Evolutionary conservation across 2,113 vertebrate species (phyloP).

Genomic region (Hyperopisus bebe): DNA sequence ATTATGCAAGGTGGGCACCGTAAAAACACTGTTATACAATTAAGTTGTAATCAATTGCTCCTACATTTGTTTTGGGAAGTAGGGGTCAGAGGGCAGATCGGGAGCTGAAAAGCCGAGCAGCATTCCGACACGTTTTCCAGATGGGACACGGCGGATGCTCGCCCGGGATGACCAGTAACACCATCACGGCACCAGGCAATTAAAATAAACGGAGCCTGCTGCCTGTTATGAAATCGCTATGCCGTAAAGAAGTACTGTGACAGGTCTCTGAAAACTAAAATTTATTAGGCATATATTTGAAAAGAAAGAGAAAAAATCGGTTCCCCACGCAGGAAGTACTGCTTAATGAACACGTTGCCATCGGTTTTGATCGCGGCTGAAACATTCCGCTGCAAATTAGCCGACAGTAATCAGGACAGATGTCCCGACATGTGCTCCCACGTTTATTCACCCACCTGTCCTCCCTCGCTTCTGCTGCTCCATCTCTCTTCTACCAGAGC

Average conservation of each 20-base stretch:
- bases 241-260: neutral
- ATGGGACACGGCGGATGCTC: neutral
- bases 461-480: slow-evolving; percentile 50
- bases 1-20: neutral
- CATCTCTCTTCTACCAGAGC: slow-evolving; percentile 59
- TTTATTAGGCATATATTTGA: neutral
- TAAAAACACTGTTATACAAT: neutral
- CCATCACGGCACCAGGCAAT: neutral
- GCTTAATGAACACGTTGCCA: slow-evolving; percentile 40
- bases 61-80: neutral
- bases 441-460: slow-evolving; percentile 53
- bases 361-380: slow-evolving; percentile 65
- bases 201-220: neutral
- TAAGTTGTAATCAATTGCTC: neutral
- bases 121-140: neutral
- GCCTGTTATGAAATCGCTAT: neutral
- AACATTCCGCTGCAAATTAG: slow-evolving; percentile 65
- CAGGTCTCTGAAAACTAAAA: neutral
- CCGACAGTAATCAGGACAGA: slow-evolving; percentile 70
- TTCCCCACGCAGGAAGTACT: neutral
- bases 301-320: neutral
- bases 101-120: neutral
- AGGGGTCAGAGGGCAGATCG: neutral
- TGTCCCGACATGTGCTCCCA: slow-evolving; percentile 69
- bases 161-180: neutral